Evolutionary conservation across 1,140 invertebrate genomes (phyloP).

Genomic region (Drosophila grimshawi): DNA sequence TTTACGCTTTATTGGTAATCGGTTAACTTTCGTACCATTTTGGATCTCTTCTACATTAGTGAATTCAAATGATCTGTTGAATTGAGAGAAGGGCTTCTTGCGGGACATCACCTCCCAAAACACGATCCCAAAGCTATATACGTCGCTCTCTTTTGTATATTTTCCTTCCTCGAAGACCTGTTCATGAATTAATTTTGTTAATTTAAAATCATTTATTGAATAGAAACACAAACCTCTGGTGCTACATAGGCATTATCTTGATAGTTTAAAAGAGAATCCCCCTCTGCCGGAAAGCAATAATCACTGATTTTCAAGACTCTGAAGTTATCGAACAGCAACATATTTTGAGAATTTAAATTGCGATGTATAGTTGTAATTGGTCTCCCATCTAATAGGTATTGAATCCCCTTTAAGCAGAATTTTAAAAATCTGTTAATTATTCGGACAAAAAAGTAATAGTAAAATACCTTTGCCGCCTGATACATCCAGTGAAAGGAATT

Average conservation of each 20-base stretch:
- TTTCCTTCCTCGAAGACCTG: background rate
- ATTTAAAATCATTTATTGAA: background rate
- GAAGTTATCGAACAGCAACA: background rate
- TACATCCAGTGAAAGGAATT: conserved; percentile 3
- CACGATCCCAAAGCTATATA: background rate
- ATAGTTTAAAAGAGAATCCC: background rate
- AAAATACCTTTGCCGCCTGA: background rate
- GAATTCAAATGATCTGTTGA: background rate
- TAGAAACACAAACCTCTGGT: background rate
- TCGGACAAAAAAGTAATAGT: background rate
- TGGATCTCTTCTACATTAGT: no score
- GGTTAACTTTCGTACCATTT: no score
- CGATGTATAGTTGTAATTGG: background rate
- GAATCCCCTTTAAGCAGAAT: background rate
- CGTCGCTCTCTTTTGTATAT: background rate
- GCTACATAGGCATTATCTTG: background rate
- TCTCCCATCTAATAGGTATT: background rate
- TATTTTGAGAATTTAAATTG: background rate
- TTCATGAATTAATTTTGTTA: background rate
- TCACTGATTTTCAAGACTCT: background rate
- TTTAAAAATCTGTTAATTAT: background rate
- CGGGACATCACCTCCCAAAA: background rate
- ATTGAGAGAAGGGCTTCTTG: background rate
- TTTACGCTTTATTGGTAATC: no score
- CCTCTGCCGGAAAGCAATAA: background rate